Conservation (phyloP, 2,113 vertebrate genomes). For the Dasypus novemcinctus region DNA sequence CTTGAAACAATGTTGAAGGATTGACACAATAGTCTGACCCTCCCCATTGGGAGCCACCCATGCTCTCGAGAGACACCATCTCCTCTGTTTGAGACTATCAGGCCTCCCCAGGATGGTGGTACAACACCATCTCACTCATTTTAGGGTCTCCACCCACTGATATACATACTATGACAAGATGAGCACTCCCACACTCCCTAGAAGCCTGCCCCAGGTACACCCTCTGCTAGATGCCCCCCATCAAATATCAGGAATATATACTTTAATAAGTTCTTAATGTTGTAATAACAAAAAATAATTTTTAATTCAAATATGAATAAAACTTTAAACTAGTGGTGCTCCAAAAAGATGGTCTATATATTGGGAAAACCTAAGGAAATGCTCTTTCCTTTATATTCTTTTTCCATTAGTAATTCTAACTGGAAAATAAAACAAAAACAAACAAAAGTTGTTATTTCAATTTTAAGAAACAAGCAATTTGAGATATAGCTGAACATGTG, state of each 20-base stretch:
- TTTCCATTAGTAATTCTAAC: not conserved
- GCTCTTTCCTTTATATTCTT: not conserved
- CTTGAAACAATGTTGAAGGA: no score
- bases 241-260: not conserved
- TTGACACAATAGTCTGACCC: no score
- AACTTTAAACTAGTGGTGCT: not conserved
- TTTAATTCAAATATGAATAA: not conserved
- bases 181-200: no score
- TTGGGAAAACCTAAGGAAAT: not conserved
- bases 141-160: no score
- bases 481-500: not conserved
- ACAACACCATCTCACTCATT: no score
- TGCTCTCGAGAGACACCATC: no score
- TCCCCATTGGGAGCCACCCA: no score
- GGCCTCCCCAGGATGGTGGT: no score
- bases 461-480: conserved; percentile 30
- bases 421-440: not conserved
- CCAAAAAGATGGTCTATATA: not conserved
- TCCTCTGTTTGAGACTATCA: no score
- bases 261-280: not conserved
- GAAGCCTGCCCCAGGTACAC: no score
- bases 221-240: no score
- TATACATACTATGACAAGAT: no score
- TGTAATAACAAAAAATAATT: conserved; percentile 8
- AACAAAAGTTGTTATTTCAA: not conserved